Percentiles rank a stretch among this genome's conserved stretches.
Evolutionary conservation across 2,113 vertebrate genomes (phyloP).

Genomic region (Genyomyrus donnyi): DNA sequence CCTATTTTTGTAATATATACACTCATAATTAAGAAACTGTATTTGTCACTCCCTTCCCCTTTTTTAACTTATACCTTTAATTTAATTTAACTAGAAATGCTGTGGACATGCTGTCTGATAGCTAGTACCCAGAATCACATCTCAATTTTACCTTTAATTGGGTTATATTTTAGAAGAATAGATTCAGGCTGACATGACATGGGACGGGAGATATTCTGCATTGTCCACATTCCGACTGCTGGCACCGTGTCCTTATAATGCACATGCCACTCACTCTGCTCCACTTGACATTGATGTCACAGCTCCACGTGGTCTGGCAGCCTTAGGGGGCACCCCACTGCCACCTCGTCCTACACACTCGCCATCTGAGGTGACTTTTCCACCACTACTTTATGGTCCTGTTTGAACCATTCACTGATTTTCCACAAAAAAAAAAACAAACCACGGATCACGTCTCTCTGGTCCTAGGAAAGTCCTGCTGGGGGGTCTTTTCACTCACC

Average conservation of each 20-base stretch:
- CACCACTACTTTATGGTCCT: slow-evolving; percentile 20
- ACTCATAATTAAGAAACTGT: not conserved
- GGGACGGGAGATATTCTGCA: not conserved
- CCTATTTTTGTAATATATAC: not conserved
- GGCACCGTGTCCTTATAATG: not conserved
- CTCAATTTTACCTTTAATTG: not conserved
- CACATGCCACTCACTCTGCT: slow-evolving; percentile 33
- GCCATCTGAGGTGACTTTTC: slow-evolving; percentile 10
- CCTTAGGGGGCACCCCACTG: not conserved
- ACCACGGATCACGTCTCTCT: slow-evolving; percentile 18
- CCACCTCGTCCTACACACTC: not conserved
- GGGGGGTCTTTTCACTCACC: slow-evolving; percentile 30
- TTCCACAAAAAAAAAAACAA: slow-evolving; percentile 19
- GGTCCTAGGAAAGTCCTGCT: slow-evolving; percentile 24
- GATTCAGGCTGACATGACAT: not conserved
- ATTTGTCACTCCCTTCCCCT: not conserved
- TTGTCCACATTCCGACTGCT: slow-evolving; percentile 9
- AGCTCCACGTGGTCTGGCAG: slow-evolving; percentile 19
- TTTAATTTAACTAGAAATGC: not conserved
- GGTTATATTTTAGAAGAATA: not conserved
- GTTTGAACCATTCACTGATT: slow-evolving; percentile 19
- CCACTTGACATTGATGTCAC: slow-evolving; percentile 36
- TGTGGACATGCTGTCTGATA: not conserved
- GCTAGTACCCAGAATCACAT: not conserved
- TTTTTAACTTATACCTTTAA: not conserved